Evolutionary conservation across 92 coral and sea anemone species (phyloP).

Genomic region (Umimayanthus kanabou): DNA sequence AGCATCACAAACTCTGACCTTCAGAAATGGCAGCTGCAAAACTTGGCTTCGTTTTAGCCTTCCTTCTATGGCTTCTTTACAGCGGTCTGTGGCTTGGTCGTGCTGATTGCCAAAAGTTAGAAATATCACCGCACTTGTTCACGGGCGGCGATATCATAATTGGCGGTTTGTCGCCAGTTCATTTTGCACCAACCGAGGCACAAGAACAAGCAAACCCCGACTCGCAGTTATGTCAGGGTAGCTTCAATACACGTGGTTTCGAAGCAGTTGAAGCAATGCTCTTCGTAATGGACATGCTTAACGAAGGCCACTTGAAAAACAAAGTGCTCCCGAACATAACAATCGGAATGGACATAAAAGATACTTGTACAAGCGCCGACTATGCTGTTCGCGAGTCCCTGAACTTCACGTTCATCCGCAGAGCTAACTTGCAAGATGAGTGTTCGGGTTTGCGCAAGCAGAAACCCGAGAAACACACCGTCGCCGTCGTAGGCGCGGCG

Average conservation of each 20-base stretch:
- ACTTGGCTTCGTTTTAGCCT: background rate
- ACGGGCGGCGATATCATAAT: slow-evolving; percentile 81
- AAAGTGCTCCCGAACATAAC: slow-evolving; percentile 81
- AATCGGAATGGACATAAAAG: slow-evolving; percentile 87
- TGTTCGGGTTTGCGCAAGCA: slow-evolving; percentile 48
- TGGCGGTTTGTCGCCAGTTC: slow-evolving; percentile 90
- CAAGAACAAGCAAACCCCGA: slow-evolving; percentile 68
- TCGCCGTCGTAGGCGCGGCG: slow-evolving; percentile 87
- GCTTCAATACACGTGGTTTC: slow-evolving; percentile 80
- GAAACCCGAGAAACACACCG: slow-evolving; percentile 51
- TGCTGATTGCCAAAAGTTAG: slow-evolving; percentile 11
- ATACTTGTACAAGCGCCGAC: slow-evolving; percentile 81
- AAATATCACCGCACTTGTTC: slow-evolving; percentile 44
- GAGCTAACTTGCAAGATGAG: slow-evolving; percentile 59
- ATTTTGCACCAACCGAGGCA: slow-evolving; percentile 79
- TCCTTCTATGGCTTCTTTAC: slow-evolving; percentile 1
- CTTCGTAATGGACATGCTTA: slow-evolving; percentile 81
- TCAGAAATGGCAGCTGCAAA: background rate
- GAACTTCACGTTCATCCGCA: slow-evolving; percentile 80
- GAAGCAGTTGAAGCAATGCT: slow-evolving; percentile 94
- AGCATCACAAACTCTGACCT: background rate
- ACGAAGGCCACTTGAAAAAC: slow-evolving; percentile 73
- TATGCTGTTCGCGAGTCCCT: slow-evolving; percentile 90
- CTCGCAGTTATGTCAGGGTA: slow-evolving; percentile 64
- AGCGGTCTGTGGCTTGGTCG: background rate